These are phyloP conservation scores for Eubucco bourcierii DNA, from an alignment of 2,113 vertebrate species.

Conservation along the genomic window DNA sequence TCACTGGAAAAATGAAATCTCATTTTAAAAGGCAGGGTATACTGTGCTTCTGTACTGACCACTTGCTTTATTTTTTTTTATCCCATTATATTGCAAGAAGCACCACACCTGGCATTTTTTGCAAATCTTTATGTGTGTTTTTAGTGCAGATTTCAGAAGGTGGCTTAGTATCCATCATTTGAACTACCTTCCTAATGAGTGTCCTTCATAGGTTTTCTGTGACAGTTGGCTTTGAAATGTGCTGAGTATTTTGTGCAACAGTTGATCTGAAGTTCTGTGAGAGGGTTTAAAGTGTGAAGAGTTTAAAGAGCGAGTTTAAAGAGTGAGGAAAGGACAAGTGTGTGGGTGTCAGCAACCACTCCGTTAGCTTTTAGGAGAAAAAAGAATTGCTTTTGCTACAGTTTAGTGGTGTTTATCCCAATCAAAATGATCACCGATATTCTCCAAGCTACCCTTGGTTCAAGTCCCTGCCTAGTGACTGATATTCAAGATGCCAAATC, in stretches of 20 bases:
- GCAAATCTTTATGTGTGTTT: background rate
- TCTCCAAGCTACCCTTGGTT: background rate
- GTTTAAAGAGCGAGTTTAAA: background rate
- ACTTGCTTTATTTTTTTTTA: background rate
- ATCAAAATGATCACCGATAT: background rate
- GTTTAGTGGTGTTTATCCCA: background rate
- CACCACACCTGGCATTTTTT: background rate
- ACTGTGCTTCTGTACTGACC: background rate
- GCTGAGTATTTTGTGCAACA: background rate
- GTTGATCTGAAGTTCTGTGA: background rate
- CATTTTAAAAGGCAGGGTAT: background rate
- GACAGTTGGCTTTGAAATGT: background rate
- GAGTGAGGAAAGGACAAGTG: background rate
- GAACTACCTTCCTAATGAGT: background rate
- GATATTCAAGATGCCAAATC: background rate
- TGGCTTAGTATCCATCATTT: background rate
- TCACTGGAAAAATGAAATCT: background rate
- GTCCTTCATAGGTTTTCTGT: background rate
- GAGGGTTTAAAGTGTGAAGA: background rate
- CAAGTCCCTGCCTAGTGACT: background rate
- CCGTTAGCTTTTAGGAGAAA: background rate
- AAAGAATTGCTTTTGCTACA: conserved; percentile 5
- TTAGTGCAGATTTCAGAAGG: background rate
- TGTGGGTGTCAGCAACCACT: background rate
- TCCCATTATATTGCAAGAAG: background rate